Evolutionary conservation across 1,140 invertebrate genomes (phyloP).

Genomic region (Probaryconus sp.): DNA sequence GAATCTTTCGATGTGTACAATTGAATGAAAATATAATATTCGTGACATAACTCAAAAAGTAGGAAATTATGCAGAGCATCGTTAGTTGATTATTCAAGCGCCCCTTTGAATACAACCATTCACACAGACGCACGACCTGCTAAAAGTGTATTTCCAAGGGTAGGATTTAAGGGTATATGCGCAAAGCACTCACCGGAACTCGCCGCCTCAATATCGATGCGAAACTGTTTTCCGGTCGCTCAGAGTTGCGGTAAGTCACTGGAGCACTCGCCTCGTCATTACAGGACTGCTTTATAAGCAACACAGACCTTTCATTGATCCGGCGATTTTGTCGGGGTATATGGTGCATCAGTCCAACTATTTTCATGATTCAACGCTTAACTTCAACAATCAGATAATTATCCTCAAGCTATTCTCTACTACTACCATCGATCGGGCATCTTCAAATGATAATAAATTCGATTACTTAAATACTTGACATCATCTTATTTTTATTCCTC

Average conservation of each 20-base stretch:
- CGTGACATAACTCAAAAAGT: not conserved
- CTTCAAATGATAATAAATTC: no score
- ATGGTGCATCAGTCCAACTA: not conserved
- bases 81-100: not conserved
- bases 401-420: not conserved
- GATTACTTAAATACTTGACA: no score
- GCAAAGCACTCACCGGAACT: conserved; percentile 27
- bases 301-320: conserved; percentile 17
- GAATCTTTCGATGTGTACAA: no score
- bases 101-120: not conserved
- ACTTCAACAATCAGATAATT: not conserved
- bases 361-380: not conserved
- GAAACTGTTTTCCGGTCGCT: conserved; percentile 35
- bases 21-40: conserved; percentile 14
- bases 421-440: conserved; percentile 2
- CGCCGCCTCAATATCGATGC: conserved; percentile 44
- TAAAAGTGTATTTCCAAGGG: conserved; percentile 1
- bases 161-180: conserved; percentile 26
- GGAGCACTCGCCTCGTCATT: conserved; percentile 28
- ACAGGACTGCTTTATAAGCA: conserved; percentile 24
- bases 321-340: conserved; percentile 5
- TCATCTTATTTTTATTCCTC: no score
- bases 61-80: conserved; percentile 9
- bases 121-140: not conserved
- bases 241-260: conserved; percentile 21